phyloP scores from a whole-genome alignment of 1,140 invertebrate genomes.

The Danaus melanippus region DNA sequence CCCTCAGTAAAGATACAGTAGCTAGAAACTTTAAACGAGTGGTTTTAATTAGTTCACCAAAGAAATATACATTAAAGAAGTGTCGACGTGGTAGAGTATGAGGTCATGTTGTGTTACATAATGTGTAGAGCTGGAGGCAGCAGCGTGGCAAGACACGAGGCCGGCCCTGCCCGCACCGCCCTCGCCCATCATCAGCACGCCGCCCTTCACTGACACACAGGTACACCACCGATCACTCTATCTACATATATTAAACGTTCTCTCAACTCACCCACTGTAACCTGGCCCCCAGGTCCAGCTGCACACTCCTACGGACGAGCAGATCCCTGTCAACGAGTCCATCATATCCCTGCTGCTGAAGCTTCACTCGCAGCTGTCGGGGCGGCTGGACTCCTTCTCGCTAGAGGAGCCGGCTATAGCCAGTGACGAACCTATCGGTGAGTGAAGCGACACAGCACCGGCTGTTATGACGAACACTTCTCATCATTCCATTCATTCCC shows the following conservation, averaged over 20 bases:
- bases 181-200: constrained; percentile 20
- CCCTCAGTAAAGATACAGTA: too few species aligned
- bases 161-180: constrained; percentile 32
- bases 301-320: constrained; percentile 59
- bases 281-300: constrained; percentile 35
- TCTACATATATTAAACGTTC: too few species aligned
- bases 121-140: too few species aligned
- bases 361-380: constrained; percentile 92
- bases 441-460: neutral
- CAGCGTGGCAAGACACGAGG: neutral
- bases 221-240: neutral
- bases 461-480: neutral
- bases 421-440: constrained; percentile 47
- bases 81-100: too few species aligned
- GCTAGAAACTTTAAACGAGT: too few species aligned
- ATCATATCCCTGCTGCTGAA: constrained; percentile 93
- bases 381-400: constrained; percentile 83
- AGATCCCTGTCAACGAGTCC: constrained; percentile 86
- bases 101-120: too few species aligned
- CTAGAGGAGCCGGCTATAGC: constrained; percentile 54
- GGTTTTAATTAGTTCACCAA: too few species aligned
- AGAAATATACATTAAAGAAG: too few species aligned
- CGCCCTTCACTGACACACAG: constrained; percentile 34
- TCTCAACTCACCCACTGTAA: too few species aligned
- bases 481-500: neutral